Conservation (phyloP, 2,888 invertebrate species). For the Habroteleia sp. region DNA sequence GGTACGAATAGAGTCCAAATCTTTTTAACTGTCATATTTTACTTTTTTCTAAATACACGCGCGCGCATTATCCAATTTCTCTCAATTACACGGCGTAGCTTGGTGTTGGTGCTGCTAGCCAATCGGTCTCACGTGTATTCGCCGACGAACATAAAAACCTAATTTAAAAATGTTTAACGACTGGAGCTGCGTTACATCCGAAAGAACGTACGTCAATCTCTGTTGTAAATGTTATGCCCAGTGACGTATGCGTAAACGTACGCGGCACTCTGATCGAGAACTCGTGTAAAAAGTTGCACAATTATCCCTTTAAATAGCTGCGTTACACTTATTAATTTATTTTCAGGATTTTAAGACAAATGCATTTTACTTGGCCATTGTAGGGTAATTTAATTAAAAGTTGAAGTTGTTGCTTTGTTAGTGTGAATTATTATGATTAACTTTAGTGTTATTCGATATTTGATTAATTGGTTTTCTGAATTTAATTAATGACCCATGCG, state of each 20-base stretch:
- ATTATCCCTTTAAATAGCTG: conserved; percentile 45
- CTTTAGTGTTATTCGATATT: no score
- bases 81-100: conserved; percentile 74
- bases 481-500: no score
- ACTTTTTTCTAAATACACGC: conserved; percentile 71
- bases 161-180: conserved; percentile 72
- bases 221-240: conserved; percentile 56
- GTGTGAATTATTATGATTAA: no score
- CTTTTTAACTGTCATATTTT: conserved; percentile 58
- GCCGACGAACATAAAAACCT: conserved; percentile 69
- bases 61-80: conserved; percentile 76
- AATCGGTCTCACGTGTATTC: conserved; percentile 65
- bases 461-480: no score
- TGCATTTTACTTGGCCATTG: no score
- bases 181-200: conserved; percentile 60
- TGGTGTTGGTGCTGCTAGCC: conserved; percentile 64
- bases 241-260: conserved; percentile 59
- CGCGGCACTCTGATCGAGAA: conserved; percentile 49
- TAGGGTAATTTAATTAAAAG: no score
- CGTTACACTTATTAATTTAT: conserved; percentile 30
- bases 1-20: conserved; percentile 14
- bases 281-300: conserved; percentile 48
- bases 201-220: conserved; percentile 60
- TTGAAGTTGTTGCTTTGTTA: no score
- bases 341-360: no score